phyloP scores from a whole-genome alignment of 2,113 vertebrate genomes.

The Nansenia antarctica region DNA sequence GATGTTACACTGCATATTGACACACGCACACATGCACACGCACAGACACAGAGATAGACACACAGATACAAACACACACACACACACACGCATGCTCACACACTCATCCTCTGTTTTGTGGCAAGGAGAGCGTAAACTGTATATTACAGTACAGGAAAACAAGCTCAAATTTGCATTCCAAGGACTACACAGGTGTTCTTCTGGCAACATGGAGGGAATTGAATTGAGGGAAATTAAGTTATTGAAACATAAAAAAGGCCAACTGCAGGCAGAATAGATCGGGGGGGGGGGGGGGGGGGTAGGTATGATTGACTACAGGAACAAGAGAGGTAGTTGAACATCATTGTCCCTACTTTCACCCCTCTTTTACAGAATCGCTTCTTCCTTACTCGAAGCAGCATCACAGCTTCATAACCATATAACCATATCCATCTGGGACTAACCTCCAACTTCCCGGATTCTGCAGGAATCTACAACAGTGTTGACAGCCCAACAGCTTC shows the following conservation, averaged over 20 bases:
- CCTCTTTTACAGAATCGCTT: neutral
- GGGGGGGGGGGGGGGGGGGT: neutral
- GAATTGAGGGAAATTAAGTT: neutral
- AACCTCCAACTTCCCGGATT: neutral
- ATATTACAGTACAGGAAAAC: slow-evolving; percentile 60
- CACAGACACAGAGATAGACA: no score
- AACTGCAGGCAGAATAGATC: neutral
- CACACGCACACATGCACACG: neutral
- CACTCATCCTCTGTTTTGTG: no score
- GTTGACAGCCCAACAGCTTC: neutral
- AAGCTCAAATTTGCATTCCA: slow-evolving; percentile 71
- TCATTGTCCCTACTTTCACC: neutral
- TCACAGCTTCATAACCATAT: no score
- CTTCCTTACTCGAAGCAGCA: neutral
- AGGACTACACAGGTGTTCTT: slow-evolving; percentile 47
- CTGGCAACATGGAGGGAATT: neutral
- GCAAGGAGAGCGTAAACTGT: no score
- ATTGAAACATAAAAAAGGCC: neutral
- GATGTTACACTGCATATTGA: slow-evolving; percentile 40
- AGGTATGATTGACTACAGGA: neutral
- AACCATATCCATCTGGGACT: no score
- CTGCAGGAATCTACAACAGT: neutral
- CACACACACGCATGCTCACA: no score
- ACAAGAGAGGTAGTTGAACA: neutral
- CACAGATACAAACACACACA: no score